Base-by-base conservation (phyloP, 2,888 invertebrate species). In the Fragum sueziense region DNA sequence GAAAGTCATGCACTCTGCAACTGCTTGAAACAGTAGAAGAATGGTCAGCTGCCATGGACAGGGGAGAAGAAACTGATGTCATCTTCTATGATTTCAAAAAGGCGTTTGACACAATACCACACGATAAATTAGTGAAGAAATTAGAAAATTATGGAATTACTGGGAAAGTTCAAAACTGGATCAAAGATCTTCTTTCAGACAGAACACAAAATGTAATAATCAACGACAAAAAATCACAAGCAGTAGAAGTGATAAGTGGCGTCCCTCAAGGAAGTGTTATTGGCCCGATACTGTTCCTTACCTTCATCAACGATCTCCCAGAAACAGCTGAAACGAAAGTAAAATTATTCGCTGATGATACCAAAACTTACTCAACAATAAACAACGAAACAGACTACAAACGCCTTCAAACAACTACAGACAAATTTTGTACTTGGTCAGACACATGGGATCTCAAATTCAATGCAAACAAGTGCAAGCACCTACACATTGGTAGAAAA, bases 21-120 rank as follows among this genome's bases (percentile, higher is more conserved):
- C 54, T 54, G 25, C 11, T 54, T 22, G 54, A 54, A 22, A 25
- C 25, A 22, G 11, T 54, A 25, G 54, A 54, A 14, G 54, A 54
- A n/a, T 54, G 54, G 54, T 25, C 54, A 54, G 25, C n/a, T n/a
- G 9, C 11, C n/a, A 22, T 54, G 11, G 54, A 54, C 6, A 22
- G 25, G 11, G 25, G 25, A n/a, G 2, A 54, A 20, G 25, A 54
- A 11, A 54, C 25, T 20, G 54, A n/a, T n/a, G n/a, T 54, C 6
- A 54, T 54, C 11, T 54, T 25, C 22, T 25, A 25, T 20, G 54
- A 54, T 22, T 54, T 54, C 54, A n/a, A 54, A 22, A 54, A 54
- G 25, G 54, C 54, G 11, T 54, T 54, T 22, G 54, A 54, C 25
- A 54, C 54, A 54, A 25, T 54, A n/a, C 54, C 54, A n/a, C 54